phyloP scores from a whole-genome alignment of 2,113 vertebrate species.

The Agapornis roseicollis region DNA sequence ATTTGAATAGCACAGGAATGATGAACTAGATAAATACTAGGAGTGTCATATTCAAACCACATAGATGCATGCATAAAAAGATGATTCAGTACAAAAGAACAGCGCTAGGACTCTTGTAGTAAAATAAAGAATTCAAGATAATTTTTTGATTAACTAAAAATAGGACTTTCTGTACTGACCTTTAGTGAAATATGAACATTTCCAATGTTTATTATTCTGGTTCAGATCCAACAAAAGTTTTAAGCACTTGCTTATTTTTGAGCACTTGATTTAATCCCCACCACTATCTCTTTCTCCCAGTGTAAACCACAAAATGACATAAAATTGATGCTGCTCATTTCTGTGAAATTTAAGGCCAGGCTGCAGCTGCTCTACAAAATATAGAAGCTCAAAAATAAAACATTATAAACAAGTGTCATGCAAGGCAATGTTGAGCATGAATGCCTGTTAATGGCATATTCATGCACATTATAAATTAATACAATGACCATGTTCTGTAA shows the following conservation, averaged over 20 bases:
- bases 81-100: not conserved
- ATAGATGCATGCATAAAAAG: not conserved
- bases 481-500: not conserved
- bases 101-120: not conserved
- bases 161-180: not conserved
- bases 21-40: not conserved
- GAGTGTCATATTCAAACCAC: not conserved
- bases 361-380: not conserved
- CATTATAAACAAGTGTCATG: not conserved
- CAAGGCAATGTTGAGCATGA: not conserved
- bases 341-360: slow-evolving; percentile 2
- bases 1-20: not conserved
- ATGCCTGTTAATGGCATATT: not conserved
- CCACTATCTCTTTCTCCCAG: not conserved
- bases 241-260: slow-evolving; percentile 13
- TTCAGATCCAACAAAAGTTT: not conserved
- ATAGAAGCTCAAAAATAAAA: slow-evolving; percentile 5
- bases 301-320: not conserved
- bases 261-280: not conserved
- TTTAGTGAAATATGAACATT: not conserved
- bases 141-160: not conserved
- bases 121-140: not conserved
- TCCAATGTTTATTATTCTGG: slow-evolving; percentile 21
- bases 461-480: not conserved
- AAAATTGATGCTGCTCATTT: not conserved